Base-by-base conservation (phyloP, 1,140 invertebrate genomes). In the Amyelois transitella region DNA sequence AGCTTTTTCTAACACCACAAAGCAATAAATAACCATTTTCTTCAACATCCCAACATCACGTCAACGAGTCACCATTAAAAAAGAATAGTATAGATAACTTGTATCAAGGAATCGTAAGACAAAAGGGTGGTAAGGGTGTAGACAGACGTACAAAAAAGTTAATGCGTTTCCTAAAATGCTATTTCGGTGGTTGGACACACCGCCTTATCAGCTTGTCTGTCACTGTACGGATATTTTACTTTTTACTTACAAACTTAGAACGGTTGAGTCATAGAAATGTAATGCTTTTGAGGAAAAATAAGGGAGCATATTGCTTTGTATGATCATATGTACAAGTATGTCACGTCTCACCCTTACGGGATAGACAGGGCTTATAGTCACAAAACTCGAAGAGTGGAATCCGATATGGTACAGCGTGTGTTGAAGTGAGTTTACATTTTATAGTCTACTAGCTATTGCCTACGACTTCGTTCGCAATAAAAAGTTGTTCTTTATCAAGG, bases 131-230 rank as follows among this genome's bases (percentile, higher is more conserved):
- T 18, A 43, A 14, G 20, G 22, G 43, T 45, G 45, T 43, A 51
- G 72, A 71, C 62, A 72, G 63, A n/a, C 21, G 52, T 48, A 53
- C 68, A 75, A 80, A 81, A 48, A 79, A 75, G 67, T 72, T 85
- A 85, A 85, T 82, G 79, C 61, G 69, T 80, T 82, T 71, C 65
- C 71, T 64, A 72, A 76, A 77, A 79, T 43, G 61, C 72, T 81
- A 80, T 81, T 79, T 71, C 60, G 70, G 70, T 70, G 72, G 74
- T 62, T 64, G 53, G 18, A 43, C 43, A 45, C 24, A 20, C 22
- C 18, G 54, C 44, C 58, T 79, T 84, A 81, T 82, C 81, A 63
- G 53, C 43, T 24, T 70, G 79, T 84, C 81, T 76, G 61, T 81
- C 78, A 72, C 57, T 72, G 59, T 38, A 49, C 53, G 49, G 51